Evolutionary conservation across 2,888 invertebrate species (phyloP).

Genomic region (Leptothorax acervorum): DNA sequence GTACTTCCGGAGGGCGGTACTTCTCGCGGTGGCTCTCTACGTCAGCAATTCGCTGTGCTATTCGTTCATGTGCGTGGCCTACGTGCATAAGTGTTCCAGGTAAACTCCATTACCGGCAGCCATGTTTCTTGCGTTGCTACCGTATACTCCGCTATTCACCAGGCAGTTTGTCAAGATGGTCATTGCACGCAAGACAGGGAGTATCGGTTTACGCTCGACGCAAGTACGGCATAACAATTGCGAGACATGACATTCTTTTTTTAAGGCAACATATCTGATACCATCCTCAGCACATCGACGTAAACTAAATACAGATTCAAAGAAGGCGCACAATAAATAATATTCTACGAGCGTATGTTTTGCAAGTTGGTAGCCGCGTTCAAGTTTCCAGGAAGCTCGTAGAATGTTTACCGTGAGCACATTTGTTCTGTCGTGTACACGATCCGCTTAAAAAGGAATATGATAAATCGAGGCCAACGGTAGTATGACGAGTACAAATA

Average conservation of each 20-base stretch:
- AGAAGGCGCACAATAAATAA: constrained; percentile 71
- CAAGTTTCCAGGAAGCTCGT: constrained; percentile 74
- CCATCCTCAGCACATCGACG: not conserved
- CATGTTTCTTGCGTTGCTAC: constrained; percentile 76
- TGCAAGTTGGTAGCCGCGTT: constrained; percentile 79
- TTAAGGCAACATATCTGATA: constrained; percentile 15
- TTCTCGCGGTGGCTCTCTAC: constrained; percentile 52
- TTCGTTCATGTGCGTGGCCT: constrained; percentile 70
- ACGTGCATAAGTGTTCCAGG: constrained; percentile 74
- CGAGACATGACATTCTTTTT: not conserved
- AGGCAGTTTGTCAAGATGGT: constrained; percentile 49
- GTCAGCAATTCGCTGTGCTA: constrained; percentile 66
- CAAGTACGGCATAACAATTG: not conserved
- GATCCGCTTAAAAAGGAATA: constrained; percentile 66
- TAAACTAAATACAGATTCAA: constrained; percentile 62
- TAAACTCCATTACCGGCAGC: constrained; percentile 77
- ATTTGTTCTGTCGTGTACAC: constrained; percentile 75
- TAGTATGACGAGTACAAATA: constrained; percentile 66
- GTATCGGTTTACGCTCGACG: constrained; percentile 22
- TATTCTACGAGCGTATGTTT: constrained; percentile 78
- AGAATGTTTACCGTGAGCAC: constrained; percentile 77
- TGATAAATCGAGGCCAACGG: constrained; percentile 58
- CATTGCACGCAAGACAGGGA: constrained; percentile 14
- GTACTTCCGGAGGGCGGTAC: constrained; percentile 82
- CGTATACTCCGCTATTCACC: constrained; percentile 61